Evolutionary conservation across 1,140 invertebrate species (phyloP).

Genomic region (Brachionus paranguensis): DNA sequence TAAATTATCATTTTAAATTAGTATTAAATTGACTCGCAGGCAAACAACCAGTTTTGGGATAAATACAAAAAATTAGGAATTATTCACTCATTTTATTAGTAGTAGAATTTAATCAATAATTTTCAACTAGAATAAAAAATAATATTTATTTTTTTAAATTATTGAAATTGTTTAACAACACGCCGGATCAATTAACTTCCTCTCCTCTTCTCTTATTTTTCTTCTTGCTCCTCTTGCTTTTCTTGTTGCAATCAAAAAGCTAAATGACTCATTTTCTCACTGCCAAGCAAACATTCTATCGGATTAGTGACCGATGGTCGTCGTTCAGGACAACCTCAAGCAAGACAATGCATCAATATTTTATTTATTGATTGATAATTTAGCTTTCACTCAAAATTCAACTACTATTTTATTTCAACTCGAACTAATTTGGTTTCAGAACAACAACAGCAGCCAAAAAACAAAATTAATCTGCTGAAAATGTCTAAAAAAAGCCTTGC

Average conservation of each 20-base stretch:
- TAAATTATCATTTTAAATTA: neutral
- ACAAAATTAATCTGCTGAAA: neutral
- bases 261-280: too few relatives aligned
- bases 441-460: neutral
- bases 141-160: too few relatives aligned
- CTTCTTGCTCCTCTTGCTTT: neutral
- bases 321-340: neutral
- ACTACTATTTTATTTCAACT: neutral
- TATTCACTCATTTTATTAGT: neutral
- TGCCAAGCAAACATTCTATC: too few relatives aligned
- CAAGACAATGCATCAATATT: neutral
- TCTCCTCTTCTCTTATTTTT: too few relatives aligned
- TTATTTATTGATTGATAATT: neutral
- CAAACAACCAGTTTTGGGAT: neutral
- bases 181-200: too few relatives aligned
- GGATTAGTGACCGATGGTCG: neutral
- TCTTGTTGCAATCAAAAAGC: too few relatives aligned
- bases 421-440: neutral
- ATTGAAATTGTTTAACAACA: too few relatives aligned
- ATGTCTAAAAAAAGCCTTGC: neutral
- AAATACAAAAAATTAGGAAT: neutral
- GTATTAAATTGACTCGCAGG: neutral
- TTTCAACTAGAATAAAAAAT: too few relatives aligned
- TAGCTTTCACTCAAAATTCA: neutral
- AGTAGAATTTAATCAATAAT: too few relatives aligned